Evolutionary conservation across 2,888 invertebrate species (phyloP), one percentile per base, ranked within the genome.

Genomic region (Hesperia comma): DNA sequence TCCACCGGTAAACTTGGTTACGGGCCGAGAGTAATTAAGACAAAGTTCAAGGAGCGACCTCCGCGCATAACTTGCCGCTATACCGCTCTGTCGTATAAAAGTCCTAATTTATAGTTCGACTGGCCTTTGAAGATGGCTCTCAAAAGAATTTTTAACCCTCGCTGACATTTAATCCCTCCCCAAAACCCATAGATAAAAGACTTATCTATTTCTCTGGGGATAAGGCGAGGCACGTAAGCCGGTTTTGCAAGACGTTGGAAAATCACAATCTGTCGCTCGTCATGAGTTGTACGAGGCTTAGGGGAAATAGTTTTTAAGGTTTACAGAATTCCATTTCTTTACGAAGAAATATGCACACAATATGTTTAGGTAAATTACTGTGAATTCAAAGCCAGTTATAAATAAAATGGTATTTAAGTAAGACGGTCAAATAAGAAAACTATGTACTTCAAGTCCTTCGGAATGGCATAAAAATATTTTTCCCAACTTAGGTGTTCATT

Each of bases 41-140:
- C 68, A 74, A 74, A 73, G 72, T 72, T 72, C 72, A 72, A 69
- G 75, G 70, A 68, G 60, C 72, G 74, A 73, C 77, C 77, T 77
- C 63, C 69, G 71, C 72, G 67, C 71, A 68, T 63, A 69, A 55
- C 53, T 67, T 61, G 55, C 21, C 19, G 58, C 61, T 15, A 40
- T 62, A 32, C 26, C 15, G 56, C 49, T 19, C 49, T 51, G 21
- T 8, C 41, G 46, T 46, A 49, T 19, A 40, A 37, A 63, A 56
- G 17, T 40, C 40, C 15, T n/a, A 63, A 63, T 63, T 63, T 57
- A 63, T 63, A 10, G 21, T 51, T 26, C 56, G 17, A 46, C 55
- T 49, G 57, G 40, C 63, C 63, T 63, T 63, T 63, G 49, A 57
- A 33, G 51, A 57, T 55, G 32, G 26, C 6, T 51, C 43, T 64